phyloP scores from a whole-genome alignment of 2,797 vertebrate species.

The Lithobates pipiens region DNA sequence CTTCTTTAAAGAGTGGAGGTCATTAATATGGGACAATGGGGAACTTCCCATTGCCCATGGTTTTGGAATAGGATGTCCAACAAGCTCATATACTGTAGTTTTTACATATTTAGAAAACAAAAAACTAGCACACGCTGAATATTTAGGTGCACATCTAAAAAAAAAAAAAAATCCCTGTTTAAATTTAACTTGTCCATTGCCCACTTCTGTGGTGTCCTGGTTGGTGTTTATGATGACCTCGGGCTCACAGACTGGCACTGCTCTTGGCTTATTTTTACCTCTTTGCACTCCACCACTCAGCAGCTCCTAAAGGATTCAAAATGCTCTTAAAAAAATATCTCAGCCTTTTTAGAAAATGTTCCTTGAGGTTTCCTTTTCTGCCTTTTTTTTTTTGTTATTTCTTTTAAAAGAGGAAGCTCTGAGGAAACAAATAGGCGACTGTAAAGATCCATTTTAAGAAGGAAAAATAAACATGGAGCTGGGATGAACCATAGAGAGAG shows the following conservation, averaged over 20 bases:
- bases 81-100: no score
- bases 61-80: no score
- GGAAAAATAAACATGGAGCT: slow-evolving; percentile 16
- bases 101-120: no score
- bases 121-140: no score
- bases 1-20: no score
- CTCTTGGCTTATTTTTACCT: slow-evolving; percentile 17
- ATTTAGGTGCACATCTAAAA: no score
- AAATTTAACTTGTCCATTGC: neutral
- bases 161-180: no score
- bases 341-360: slow-evolving; percentile 7
- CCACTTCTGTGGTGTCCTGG: neutral
- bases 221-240: neutral
- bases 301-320: slow-evolving; percentile 6
- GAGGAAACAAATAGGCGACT: slow-evolving; percentile 12
- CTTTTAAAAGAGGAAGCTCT: neutral
- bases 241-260: neutral
- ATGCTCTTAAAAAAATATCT: slow-evolving; percentile 17
- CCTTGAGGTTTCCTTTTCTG: neutral
- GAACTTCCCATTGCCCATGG: no score
- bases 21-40: no score
- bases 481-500: neutral
- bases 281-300: neutral
- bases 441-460: slow-evolving; percentile 2
- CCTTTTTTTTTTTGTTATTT: neutral